A percentile compares a stretch with the other conserved stretches of the same genome.
These are phyloP conservation scores for Zaprionus nigranus DNA, from an alignment of 1,140 invertebrate species.

Conservation along the genomic window DNA sequence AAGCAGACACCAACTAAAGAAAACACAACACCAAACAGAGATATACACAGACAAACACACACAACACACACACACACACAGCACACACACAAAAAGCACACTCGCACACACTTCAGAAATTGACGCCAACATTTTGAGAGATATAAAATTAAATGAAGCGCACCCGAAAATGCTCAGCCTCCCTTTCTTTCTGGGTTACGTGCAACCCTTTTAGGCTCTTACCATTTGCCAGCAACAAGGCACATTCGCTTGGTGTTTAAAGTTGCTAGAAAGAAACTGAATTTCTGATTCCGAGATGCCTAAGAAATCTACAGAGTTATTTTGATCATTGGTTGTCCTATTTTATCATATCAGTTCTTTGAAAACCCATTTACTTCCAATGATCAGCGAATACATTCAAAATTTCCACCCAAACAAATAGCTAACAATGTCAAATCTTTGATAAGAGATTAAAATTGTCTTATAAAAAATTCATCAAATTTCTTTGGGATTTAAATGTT, in stretches of 20 bases:
- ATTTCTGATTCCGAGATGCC: not conserved
- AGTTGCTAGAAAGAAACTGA: not conserved
- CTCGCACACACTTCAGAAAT: constrained; percentile 42
- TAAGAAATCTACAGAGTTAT: no score
- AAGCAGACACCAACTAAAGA: constrained; percentile 46
- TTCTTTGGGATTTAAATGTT: no score
- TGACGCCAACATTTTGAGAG: constrained; percentile 64
- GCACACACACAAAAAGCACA: not conserved
- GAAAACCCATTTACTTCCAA: no score
- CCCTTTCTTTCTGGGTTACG: not conserved
- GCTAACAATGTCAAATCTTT: no score
- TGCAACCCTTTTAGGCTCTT: constrained; percentile 27
- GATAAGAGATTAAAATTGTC: no score
- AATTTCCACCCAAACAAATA: no score
- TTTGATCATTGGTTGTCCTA: no score
- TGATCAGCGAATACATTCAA: no score
- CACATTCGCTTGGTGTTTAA: not conserved
- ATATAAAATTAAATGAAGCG: constrained; percentile 84
- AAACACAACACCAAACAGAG: constrained; percentile 20
- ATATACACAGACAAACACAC: constrained; percentile 6
- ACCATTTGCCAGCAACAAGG: constrained; percentile 15
- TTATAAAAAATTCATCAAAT: no score
- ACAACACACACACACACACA: constrained; percentile 4
- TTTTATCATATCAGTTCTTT: no score
- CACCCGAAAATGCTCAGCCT: constrained; percentile 38